A percentile compares a stretch with the other conserved stretches of the same genome.
Conservation (phyloP, 1,140 invertebrate species). For the Drosophila suzukii region DNA sequence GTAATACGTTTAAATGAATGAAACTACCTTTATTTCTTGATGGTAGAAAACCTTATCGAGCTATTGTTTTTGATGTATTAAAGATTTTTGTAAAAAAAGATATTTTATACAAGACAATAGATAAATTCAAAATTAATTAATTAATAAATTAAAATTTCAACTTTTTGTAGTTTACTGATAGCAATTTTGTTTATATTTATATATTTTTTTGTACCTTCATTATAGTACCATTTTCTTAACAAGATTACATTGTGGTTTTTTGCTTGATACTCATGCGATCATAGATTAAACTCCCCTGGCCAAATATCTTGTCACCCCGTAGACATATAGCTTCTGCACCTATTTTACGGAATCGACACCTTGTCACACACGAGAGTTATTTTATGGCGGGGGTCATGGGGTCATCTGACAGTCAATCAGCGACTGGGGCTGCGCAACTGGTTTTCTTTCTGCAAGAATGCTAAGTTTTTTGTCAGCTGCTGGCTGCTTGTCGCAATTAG, state of each 20-base stretch:
- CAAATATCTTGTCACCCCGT: not conserved
- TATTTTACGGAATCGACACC: slow-evolving; percentile 31
- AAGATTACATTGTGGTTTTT: not conserved
- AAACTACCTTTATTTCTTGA: too few relatives aligned
- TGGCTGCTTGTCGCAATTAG: slow-evolving; percentile 66
- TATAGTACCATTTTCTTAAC: too few relatives aligned
- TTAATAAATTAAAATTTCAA: too few relatives aligned
- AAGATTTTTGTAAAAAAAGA: too few relatives aligned
- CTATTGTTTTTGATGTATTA: not conserved
- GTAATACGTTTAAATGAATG: too few relatives aligned
- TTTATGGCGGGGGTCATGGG: slow-evolving; percentile 32
- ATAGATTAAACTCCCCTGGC: not conserved
- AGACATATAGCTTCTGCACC: slow-evolving; percentile 12
- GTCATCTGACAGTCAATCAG: slow-evolving; percentile 56
- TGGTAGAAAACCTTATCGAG: too few relatives aligned
- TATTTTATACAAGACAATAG: too few relatives aligned
- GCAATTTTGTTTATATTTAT: too few relatives aligned
- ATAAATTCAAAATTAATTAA: too few relatives aligned
- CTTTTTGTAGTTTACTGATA: too few relatives aligned
- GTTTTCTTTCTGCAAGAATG: slow-evolving; percentile 36
- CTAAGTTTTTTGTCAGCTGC: slow-evolving; percentile 36
- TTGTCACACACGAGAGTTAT: slow-evolving; percentile 19
- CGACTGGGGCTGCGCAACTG: slow-evolving; percentile 38
- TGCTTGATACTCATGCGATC: not conserved
- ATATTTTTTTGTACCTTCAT: too few relatives aligned